Conservation (phyloP, 2,797 vertebrate genomes). For the Cyprinella venusta region DNA sequence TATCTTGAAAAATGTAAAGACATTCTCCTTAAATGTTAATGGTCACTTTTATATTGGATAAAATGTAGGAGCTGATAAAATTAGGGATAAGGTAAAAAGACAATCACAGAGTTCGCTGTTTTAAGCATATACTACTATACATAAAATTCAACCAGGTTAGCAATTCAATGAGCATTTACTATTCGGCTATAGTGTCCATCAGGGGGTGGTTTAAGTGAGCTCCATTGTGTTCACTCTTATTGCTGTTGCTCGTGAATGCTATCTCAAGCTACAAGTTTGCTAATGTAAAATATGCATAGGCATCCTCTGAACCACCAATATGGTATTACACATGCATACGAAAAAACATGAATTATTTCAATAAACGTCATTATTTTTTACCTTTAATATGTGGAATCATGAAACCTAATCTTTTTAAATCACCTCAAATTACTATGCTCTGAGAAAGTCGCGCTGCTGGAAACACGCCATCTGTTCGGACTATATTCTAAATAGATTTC, state of each 20-base stretch:
- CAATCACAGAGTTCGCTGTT: not conserved
- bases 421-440: conserved; percentile 12
- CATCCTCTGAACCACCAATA: not conserved
- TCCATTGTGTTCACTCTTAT: not conserved
- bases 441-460: conserved; percentile 26
- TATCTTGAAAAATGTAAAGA: not conserved
- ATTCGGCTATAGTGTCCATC: not conserved
- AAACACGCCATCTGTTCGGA: conserved; percentile 65
- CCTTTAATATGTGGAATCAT: conserved; percentile 5
- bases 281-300: not conserved
- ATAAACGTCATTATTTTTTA: not conserved
- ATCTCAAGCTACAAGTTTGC: not conserved
- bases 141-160: not conserved
- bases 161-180: not conserved
- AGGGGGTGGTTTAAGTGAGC: not conserved
- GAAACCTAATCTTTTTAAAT: conserved; percentile 22
- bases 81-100: not conserved
- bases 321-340: not conserved
- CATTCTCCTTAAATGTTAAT: not conserved
- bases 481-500: conserved; percentile 60
- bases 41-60: no score
- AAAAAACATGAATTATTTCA: not conserved
- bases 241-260: not conserved
- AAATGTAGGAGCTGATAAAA: not conserved
- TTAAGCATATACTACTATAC: not conserved